Evolutionary conservation across 2,797 vertebrate species (phyloP), one percentile per base, ranked within the genome.

Genomic region (Microctenopoma lineatum): DNA sequence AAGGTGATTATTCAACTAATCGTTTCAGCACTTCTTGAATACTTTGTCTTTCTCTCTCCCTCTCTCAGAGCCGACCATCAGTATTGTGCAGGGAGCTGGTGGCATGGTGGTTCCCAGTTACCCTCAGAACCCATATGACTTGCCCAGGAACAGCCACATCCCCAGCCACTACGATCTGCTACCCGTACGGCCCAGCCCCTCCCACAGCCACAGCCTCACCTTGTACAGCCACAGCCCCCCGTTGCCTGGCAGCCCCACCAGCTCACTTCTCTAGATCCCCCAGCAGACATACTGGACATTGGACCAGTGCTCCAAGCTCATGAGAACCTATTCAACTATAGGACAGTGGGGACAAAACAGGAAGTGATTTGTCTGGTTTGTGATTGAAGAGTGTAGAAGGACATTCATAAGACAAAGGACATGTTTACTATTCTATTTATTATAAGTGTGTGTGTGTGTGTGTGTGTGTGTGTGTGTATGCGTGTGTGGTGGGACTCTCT

Each of bases 131-230:
- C 96, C 96, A 0, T 98, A 99, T 0, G 96, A 98, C 93, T 92
- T 98, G 66, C 98, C 97, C 57, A 94, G 94, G 87, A 98, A 97
- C 94, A 98, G 97, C 79, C 96, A 97, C 94, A 97, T 99, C 87
- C 97, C 96, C 3, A 90, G 95, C 59, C 97, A 99, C 92, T 99
- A 98, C 1, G 97, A 99, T 94, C 94, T 99, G 64, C 95, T 99
- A 84, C 98, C 97, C 0, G 89, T 96, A 50, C 93, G 96, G 74
- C 95, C 95, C 81, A 96, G 96, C 88, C 95, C 96, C 0, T 87
- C 92, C 0, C 94, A 95, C 25, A 93, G 81, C 80, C 75, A 76
- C 63, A 72, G 66, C 57, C 70, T 80, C 26, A 41, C 89, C 60
- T 89, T 92, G 46, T 80, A 62, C 56, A 63, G 66, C 68, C 68